These are phyloP conservation scores for Mimas tiliae DNA, from an alignment of 2,888 invertebrate species.

Conservation along the genomic window DNA sequence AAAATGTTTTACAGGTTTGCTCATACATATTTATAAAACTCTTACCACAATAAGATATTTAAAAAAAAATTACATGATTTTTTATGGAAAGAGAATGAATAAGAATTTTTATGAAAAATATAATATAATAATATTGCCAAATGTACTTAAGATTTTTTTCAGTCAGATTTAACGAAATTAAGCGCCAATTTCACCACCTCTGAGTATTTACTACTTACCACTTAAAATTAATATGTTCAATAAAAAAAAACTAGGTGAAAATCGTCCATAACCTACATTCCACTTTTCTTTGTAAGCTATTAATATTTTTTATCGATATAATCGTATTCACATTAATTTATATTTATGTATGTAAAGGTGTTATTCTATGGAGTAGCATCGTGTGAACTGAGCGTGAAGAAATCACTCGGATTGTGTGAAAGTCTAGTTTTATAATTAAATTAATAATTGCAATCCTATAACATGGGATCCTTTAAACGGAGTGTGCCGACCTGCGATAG, in stretches of 20 bases:
- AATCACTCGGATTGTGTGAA: background rate
- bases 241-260: no score
- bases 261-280: background rate
- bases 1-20: background rate
- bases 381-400: background rate
- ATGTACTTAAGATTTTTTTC: background rate
- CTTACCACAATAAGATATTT: background rate
- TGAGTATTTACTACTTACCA: no score
- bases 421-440: constrained; percentile 8
- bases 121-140: background rate
- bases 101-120: background rate
- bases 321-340: constrained; percentile 13
- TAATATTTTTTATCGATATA: constrained; percentile 6
- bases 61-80: background rate
- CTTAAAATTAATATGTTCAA: no score
- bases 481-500: no score
- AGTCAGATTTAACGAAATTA: background rate
- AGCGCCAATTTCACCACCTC: no score
- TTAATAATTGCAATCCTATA: no score
- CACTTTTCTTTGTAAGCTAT: background rate
- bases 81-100: background rate
- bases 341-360: constrained; percentile 16
- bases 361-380: constrained; percentile 6
- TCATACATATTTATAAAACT: background rate
- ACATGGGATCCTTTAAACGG: no score